These are phyloP conservation scores for Lophura nycthemera DNA, from an alignment of 2,113 vertebrate species.

Conservation along the genomic window DNA sequence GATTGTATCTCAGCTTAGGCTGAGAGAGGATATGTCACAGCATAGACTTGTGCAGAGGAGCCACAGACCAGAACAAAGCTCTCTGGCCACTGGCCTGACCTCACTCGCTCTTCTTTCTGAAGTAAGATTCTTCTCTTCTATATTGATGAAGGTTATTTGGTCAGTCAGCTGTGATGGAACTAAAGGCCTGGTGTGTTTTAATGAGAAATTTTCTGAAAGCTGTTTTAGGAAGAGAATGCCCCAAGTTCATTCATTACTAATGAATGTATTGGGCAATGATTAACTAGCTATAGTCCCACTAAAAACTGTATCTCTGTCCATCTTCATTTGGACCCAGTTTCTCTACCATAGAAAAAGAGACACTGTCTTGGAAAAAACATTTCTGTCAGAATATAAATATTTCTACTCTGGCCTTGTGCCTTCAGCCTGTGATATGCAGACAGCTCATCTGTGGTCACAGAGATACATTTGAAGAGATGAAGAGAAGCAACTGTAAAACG, in stretches of 20 bases:
- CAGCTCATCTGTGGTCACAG: neutral
- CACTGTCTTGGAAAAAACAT: neutral
- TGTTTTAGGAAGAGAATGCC: neutral
- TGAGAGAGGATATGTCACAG: neutral
- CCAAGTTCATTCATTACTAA: neutral
- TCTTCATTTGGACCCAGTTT: neutral
- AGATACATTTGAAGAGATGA: neutral
- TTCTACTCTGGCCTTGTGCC: neutral
- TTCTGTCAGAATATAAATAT: neutral
- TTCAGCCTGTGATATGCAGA: neutral
- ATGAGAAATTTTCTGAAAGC: neutral
- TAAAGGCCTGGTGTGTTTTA: neutral
- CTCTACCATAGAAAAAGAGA: neutral
- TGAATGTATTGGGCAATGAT: neutral
- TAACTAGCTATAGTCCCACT: neutral
- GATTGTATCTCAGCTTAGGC: neutral
- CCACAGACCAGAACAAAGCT: neutral
- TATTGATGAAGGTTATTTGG: neutral
- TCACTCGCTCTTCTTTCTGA: neutral
- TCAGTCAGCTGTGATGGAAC: neutral
- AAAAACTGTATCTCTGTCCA: neutral
- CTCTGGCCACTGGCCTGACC: neutral
- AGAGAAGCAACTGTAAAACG: neutral
- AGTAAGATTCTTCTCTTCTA: neutral
- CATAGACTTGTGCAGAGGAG: rapidly evolving